phyloP scores from a whole-genome alignment of 1,140 invertebrate genomes.

The Limonius californicus region DNA sequence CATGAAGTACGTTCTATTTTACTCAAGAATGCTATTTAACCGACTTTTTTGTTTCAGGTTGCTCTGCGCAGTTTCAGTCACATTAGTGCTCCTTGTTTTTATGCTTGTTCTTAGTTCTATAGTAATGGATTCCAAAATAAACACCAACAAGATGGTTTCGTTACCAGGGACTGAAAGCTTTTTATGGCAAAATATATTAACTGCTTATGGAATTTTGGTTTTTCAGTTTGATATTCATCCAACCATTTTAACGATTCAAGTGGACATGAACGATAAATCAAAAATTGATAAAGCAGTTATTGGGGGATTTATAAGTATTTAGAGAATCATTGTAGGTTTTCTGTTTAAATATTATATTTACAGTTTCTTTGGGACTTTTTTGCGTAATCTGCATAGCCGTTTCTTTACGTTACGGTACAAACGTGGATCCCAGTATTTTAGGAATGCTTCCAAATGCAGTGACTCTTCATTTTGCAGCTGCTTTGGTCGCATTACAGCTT shows the following conservation, averaged over 20 bases:
- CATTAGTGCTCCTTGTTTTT: conserved; percentile 54
- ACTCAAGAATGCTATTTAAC: not conserved
- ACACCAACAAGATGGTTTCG: no score
- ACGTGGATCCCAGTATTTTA: conserved; percentile 51
- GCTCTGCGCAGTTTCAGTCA: conserved; percentile 56
- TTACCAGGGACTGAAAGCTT: not conserved
- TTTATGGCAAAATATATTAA: conserved; percentile 51
- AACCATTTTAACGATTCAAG: conserved; percentile 71
- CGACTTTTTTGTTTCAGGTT: conserved; percentile 46
- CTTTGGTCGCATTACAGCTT: conserved; percentile 68
- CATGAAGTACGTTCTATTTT: conserved; percentile 64
- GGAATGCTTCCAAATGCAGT: conserved; percentile 60
- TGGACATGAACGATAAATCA: conserved; percentile 69
- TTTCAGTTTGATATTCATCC: conserved; percentile 79
- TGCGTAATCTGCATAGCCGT: conserved; percentile 59
- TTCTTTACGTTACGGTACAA: conserved; percentile 58
- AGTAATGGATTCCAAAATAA: no score
- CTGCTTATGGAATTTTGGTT: conserved; percentile 61
- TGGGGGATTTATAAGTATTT: conserved; percentile 61
- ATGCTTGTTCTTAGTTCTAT: conserved; percentile 53
- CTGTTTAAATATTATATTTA: no score
- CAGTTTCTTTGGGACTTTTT: conserved; percentile 61
- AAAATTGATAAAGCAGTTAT: conserved; percentile 62
- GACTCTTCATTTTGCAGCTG: conserved; percentile 57
- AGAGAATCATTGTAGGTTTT: no score